Base-by-base conservation (phyloP, 2,888 invertebrate genomes). In the Macrophya annulata region DNA sequence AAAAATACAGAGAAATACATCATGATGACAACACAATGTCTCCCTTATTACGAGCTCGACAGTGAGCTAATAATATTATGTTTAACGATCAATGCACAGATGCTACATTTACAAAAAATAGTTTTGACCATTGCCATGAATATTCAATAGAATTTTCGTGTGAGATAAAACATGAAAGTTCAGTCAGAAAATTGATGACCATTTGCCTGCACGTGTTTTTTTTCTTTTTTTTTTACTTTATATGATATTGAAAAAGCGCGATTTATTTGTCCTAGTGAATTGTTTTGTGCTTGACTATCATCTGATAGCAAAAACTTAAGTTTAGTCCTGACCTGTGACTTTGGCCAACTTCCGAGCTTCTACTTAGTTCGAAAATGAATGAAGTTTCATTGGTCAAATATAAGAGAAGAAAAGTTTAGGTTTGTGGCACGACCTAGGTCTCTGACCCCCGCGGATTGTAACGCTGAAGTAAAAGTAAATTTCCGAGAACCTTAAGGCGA, bases 321-420 rank as follows among this genome's bases (percentile, higher is more conserved):
- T 74, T 45, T 1, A 74, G 25, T 74, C 45, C 45, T 74, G 45
- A 71, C 37, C 71, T 71, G 71, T 40, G 5, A 5, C 40, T 71
- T 74, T 74, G 45, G 45, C n/a, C 4, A 74, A 74, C 72, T 74
- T 45, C 10, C 9, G 45, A 45, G 43, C 72, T 12, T 21, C n/a
- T 25, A 45, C 72, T 74, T 45, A 74, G 72, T 74, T 74, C 8
- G 43, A 45, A 25, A 74, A 45, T 74, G 72, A 74, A 74, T 74
- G 21, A 43, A 45, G 31, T 74, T 45, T 74, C 21, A 74, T 45
- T 45, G 71, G 72, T 45, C 45, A 21, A 74, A 43, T 21, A 21
- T 21, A 21, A 74, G 43, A 9, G 45, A 21, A 10, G 45, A 12
- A 45, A 74, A 74, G 72, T 74, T 74, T 43, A 2, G 72, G 1